phyloP scores from a whole-genome alignment of 2,113 vertebrate genomes.

The Chaenogobius annularis region DNA sequence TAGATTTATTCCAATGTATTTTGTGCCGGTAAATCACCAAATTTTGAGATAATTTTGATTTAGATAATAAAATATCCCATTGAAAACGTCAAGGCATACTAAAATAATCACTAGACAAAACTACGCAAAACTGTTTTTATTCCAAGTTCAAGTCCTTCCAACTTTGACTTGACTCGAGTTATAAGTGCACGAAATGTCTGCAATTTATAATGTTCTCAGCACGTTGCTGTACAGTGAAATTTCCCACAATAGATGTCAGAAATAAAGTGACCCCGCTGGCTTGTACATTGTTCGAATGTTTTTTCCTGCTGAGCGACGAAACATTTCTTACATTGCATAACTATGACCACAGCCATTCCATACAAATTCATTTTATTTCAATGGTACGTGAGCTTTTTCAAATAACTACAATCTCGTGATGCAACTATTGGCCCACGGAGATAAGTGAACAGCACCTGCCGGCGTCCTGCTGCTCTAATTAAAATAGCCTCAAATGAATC shows the following conservation, averaged over 20 bases:
- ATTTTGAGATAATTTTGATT: not conserved
- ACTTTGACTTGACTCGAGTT: too few relatives aligned
- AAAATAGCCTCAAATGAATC: slow-evolving; percentile 55
- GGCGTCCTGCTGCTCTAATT: slow-evolving; percentile 50
- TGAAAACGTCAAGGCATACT: too few relatives aligned
- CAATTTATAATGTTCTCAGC: not conserved
- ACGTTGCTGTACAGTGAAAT: not conserved
- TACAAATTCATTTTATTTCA: slow-evolving; percentile 30
- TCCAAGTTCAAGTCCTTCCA: not conserved
- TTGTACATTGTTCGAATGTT: not conserved
- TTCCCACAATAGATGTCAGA: not conserved
- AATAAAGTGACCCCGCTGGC: not conserved
- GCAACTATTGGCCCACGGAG: slow-evolving; percentile 64
- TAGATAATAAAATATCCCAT: not conserved
- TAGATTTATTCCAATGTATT: too few relatives aligned
- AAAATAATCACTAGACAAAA: not conserved
- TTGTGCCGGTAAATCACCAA: too few relatives aligned
- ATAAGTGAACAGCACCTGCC: slow-evolving; percentile 31
- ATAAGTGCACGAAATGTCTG: not conserved
- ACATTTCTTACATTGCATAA: slow-evolving; percentile 17
- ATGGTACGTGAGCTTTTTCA: slow-evolving; percentile 8
- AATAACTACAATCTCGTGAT: slow-evolving; percentile 43
- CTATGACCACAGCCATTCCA: slow-evolving; percentile 1
- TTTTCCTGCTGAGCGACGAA: slow-evolving; percentile 31
- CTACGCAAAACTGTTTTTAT: not conserved